Base-by-base conservation (phyloP, 2,113 vertebrate species). In the Hyperoodon ampullatus region DNA sequence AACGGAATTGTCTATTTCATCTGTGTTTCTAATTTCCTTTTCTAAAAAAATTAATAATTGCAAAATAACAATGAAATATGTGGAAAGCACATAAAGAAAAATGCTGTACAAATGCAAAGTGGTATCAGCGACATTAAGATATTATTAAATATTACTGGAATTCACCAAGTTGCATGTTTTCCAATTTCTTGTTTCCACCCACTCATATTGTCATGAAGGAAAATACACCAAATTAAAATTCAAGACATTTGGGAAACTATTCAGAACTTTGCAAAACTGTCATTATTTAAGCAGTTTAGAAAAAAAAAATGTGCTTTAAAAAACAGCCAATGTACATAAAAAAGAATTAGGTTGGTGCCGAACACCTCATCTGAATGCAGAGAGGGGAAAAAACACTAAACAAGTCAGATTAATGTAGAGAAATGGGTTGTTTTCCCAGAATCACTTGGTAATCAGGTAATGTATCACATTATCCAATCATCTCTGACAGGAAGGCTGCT, bases 381-480 rank as follows among this genome's bases (percentile, higher is more conserved):
- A 94, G 96, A 96, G 9, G 92, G 63, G 12, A 28, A 96, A 96
- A 50, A 42, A 93, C 42, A 8, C n/a, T 97, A 96, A 97, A 86
- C 26, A 96, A 97, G 50, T 90, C 60, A 98, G 80, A 97, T 94
- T 97, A 97, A 98, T 97, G 44, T 80, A 96, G 47, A 98, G 71
- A 96, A 98, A 98, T 95, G 87, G 85, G 33, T 68, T 96, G 71
- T 93, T 98, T 97, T 84, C 39, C 92, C 85, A 90, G 88, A 96
- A 93, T 88, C 9, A 95, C 90, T 97, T 96, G 95, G 66, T 89
- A 97, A 98, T 97, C 72, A 97, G 35, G 68, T 93, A 92, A 97
- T 81, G 18, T 61, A 97, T 97, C 88, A 77, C 94, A 97, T 89
- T 88, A 93, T 21, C 80, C 65, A 94, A 42, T 85, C 97, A 78